Percentiles rank a stretch among this genome's conserved stretches.
Evolutionary conservation across 2,888 invertebrate genomes (phyloP).

Genomic region (Allophyes oxyacanthae): DNA sequence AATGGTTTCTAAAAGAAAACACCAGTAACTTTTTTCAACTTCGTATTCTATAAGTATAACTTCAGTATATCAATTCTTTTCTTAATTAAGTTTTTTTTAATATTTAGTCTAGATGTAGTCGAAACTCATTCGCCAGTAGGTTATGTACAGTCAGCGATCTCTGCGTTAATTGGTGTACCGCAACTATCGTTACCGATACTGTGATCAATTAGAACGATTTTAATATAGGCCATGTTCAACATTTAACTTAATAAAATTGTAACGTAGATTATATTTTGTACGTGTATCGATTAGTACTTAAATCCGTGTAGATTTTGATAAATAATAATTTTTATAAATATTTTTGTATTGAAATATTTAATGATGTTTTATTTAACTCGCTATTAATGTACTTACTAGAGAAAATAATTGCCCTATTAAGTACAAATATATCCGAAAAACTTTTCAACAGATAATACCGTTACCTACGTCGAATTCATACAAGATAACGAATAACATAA

Average conservation of each 20-base stretch:
- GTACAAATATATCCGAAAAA: too few species aligned
- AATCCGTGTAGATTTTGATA: conserved; percentile 52
- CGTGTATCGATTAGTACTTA: conserved; percentile 48
- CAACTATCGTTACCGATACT: conserved; percentile 73
- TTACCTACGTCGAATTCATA: too few species aligned
- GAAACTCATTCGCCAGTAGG: conserved; percentile 57
- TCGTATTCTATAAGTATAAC: conserved; percentile 17
- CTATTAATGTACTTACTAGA: too few species aligned
- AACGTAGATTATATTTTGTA: conserved; percentile 50
- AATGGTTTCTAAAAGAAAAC: conserved; percentile 22
- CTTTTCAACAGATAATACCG: too few species aligned
- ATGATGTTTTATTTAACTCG: conserved; percentile 41
- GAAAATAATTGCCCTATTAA: too few species aligned
- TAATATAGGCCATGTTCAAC: conserved; percentile 62
- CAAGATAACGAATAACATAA: too few species aligned
- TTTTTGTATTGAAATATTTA: conserved; percentile 54
- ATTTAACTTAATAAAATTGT: conserved; percentile 50
- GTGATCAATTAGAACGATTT: conserved; percentile 72
- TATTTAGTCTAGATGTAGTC: conserved; percentile 48
- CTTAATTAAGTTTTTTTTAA: conserved; percentile 27
- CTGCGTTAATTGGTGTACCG: conserved; percentile 45
- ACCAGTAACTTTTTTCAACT: conserved; percentile 37
- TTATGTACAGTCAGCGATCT: conserved; percentile 57
- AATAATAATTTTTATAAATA: conserved; percentile 53
- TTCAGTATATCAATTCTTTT: conserved; percentile 15